phyloP scores from a whole-genome alignment of 1,140 invertebrate genomes.

The Stenopsyche tienmushanensis region DNA sequence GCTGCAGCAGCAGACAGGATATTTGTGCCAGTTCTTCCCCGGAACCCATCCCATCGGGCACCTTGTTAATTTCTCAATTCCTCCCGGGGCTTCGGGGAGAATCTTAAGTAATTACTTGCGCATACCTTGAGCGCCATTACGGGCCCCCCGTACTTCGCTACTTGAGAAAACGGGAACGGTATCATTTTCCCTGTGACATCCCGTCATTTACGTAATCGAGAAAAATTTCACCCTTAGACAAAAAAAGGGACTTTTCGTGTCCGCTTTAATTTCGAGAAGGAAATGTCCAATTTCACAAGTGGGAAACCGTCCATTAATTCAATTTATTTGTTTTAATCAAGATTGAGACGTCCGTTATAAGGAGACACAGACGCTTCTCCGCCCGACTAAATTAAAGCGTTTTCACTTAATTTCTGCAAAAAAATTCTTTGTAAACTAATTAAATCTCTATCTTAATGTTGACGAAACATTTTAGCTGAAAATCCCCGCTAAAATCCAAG shows the following conservation, averaged over 20 bases:
- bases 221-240: slow-evolving; percentile 21
- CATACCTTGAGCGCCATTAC: slow-evolving; percentile 35
- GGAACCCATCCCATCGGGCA: neutral
- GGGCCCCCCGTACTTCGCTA: slow-evolving; percentile 10
- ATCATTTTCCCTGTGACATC: slow-evolving; percentile 32
- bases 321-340: slow-evolving; percentile 26
- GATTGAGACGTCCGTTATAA: too few relatives aligned
- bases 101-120: slow-evolving; percentile 42
- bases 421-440: too few relatives aligned
- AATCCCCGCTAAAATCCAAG: too few relatives aligned
- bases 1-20: too few relatives aligned
- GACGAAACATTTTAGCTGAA: too few relatives aligned
- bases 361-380: too few relatives aligned
- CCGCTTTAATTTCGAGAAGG: neutral
- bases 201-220: slow-evolving; percentile 31
- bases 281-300: neutral
- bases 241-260: too few relatives aligned
- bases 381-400: too few relatives aligned
- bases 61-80: slow-evolving; percentile 41
- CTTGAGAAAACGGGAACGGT: slow-evolving; percentile 5
- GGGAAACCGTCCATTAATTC: slow-evolving; percentile 10
- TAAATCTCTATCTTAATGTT: too few relatives aligned
- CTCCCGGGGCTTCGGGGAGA: slow-evolving; percentile 26
- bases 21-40: too few relatives aligned
- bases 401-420: too few relatives aligned